Conservation (phyloP, 1,140 invertebrate species). For the Acromyrmex charruanus region DNA sequence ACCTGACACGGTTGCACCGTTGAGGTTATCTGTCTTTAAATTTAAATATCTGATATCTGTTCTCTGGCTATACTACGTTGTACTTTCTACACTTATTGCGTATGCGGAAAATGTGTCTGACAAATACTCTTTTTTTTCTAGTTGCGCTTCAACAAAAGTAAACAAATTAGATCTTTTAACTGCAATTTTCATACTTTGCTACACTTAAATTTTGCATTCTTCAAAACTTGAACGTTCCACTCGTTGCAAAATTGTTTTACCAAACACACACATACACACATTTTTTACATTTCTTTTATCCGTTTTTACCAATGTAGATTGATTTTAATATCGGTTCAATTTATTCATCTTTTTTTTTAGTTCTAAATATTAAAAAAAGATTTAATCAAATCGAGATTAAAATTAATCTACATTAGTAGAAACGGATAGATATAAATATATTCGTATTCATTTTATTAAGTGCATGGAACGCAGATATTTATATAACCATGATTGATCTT, state of each 20-base stretch:
- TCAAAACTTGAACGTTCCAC: background rate
- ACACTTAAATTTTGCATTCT: background rate
- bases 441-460: background rate
- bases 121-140: background rate
- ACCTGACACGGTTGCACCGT: background rate
- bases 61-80: background rate
- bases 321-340: no score
- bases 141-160: background rate
- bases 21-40: background rate
- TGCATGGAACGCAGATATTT: background rate
- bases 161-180: background rate
- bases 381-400: no score
- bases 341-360: no score
- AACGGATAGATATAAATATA: background rate
- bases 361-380: no score
- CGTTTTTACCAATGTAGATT: no score
- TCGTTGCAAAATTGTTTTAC: background rate
- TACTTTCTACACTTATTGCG: background rate
- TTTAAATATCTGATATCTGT: background rate
- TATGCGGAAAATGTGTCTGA: background rate
- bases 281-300: no score
- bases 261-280: background rate
- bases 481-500: constrained; percentile 71
- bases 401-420: no score
- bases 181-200: background rate